Conservation (phyloP, 2,797 vertebrate species). For the Gallirallus australis region DNA sequence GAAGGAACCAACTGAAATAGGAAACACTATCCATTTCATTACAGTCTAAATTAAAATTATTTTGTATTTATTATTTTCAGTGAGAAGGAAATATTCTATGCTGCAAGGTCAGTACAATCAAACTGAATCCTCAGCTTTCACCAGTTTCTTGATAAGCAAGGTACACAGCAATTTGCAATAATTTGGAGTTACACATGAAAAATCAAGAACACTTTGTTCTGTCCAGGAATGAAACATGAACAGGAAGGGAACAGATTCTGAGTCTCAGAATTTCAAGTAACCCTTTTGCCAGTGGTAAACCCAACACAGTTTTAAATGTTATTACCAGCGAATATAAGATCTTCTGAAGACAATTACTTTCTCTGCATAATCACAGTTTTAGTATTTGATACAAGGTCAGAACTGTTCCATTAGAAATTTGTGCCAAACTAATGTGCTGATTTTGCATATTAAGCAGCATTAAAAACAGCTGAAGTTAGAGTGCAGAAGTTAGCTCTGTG, state of each 20-base stretch:
- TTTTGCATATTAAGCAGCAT: slow-evolving; percentile 1
- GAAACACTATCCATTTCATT: not conserved
- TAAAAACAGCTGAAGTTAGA: slow-evolving; percentile 24
- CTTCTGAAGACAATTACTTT: not conserved
- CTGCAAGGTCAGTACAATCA: not conserved
- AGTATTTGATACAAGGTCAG: not conserved
- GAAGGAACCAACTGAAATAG: not conserved
- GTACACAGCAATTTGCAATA: not conserved
- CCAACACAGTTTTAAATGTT: not conserved
- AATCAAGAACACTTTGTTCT: not conserved
- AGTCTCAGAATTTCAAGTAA: not conserved
- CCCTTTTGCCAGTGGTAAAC: not conserved
- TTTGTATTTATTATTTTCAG: not conserved
- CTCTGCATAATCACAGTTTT: not conserved
- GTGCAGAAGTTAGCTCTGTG: not conserved
- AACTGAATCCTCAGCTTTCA: not conserved
- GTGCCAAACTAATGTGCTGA: not conserved
- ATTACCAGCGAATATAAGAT: not conserved
- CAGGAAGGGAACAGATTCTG: not conserved
- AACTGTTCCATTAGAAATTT: not conserved
- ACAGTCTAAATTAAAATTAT: not conserved
- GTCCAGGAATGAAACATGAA: not conserved
- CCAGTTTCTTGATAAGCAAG: not conserved
- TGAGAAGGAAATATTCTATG: not conserved
- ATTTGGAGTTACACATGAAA: not conserved